Base-by-base conservation (phyloP, 2,888 invertebrate species). In the Hyalella azteca region DNA sequence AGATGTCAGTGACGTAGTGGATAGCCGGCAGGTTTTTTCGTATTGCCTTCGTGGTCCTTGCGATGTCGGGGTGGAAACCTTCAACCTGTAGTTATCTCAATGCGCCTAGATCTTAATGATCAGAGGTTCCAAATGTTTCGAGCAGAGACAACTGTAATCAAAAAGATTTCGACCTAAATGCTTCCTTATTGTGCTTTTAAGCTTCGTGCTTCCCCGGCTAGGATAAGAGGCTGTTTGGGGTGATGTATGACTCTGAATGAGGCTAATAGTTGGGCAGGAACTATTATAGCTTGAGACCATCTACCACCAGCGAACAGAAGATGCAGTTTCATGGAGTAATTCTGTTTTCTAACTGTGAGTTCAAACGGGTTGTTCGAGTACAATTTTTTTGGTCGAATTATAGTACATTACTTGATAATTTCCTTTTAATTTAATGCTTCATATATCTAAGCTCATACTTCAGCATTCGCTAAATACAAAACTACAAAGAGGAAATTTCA, bases 121-220 rank as follows among this genome's bases (percentile, higher is more conserved):
- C 36, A 66, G 36, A 1, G 66, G 66, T 32, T 66, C n/a, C 66
- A 66, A 66, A 66, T 66, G 66, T n/a, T 66, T 66, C 66, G 66
- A 66, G 66, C 66, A 66, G 66, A 66, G 66, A 66, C 66, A 66
- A 66, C 66, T 36, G 66, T 66, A 66, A 66, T 66, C 66, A 66
- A 66, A 66, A 19, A 66, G 36, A 66, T 66, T 66, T 66, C 39
- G 36, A 66, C 36, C 66, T 66, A 66, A 66, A 66, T 66, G 66
- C 66, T 66, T 66, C 66, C 66, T 66, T 66, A 66, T 66, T 66
- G 66, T 36, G 66, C 66, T 29, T 36, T 29, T 29, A 29, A 11
- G 66, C 36, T 36, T 19, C 36, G 66, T 36, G 19, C 36, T 66
- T 66, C 39, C 19, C 66, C 32, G 54, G 26, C 54, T 26, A 29